These are phyloP conservation scores for Tetheella fluctuosa DNA, from an alignment of 2,888 invertebrate species.

Conservation along the genomic window DNA sequence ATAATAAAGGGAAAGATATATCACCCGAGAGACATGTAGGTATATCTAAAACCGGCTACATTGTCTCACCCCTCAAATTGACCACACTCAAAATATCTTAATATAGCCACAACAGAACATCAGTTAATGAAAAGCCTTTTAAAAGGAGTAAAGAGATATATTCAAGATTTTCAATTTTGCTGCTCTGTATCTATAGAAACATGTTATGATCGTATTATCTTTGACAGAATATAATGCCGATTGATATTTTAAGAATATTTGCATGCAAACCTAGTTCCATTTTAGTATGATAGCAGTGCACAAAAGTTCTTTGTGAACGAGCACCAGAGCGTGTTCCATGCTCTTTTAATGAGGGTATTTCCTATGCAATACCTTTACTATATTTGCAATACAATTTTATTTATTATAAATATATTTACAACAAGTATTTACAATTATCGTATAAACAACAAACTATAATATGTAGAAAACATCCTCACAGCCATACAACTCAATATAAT, in stretches of 20 bases:
- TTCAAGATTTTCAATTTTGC: neutral
- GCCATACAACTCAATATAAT: too few species aligned
- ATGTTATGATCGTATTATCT: neutral
- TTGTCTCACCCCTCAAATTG: neutral
- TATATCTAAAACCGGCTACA: neutral
- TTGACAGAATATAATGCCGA: neutral
- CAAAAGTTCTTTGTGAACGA: neutral
- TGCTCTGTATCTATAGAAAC: neutral
- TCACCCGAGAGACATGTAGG: neutral
- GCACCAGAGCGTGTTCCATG: conserved; percentile 2
- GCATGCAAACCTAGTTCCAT: neutral
- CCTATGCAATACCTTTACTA: neutral
- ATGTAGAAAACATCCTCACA: too few species aligned
- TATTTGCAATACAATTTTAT: neutral
- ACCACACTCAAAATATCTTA: neutral
- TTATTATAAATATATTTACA: too few species aligned
- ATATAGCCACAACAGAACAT: neutral
- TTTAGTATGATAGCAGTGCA: neutral
- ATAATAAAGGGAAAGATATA: conserved; percentile 7
- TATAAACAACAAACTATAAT: too few species aligned
- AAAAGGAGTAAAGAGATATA: too few species aligned
- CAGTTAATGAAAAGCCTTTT: too few species aligned
- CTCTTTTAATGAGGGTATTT: conserved; percentile 7
- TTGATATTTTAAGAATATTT: neutral
- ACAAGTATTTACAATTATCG: too few species aligned